A percentile compares a stretch with the other conserved stretches of the same genome.
phyloP scores from a whole-genome alignment of 2,888 invertebrate genomes.

The Diaperis boleti region DNA sequence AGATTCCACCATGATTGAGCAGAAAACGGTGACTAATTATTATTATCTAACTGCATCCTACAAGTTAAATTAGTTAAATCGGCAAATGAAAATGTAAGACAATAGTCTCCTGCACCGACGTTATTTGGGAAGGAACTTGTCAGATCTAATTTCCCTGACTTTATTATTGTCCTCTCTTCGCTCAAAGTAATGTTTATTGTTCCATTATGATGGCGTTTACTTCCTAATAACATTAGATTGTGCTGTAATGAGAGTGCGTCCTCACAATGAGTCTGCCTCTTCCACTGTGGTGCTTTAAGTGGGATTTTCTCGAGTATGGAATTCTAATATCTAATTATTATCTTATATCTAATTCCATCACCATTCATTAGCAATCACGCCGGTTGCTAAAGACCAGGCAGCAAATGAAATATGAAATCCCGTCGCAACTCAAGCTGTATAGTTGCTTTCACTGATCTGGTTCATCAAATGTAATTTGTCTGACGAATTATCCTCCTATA shows the following conservation, averaged over 20 bases:
- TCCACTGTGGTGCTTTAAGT: not conserved
- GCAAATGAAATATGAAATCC: too few relatives aligned
- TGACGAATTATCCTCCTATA: too few relatives aligned
- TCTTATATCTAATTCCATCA: too few relatives aligned
- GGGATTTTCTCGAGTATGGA: not conserved
- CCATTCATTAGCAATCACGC: too few relatives aligned
- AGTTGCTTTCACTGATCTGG: too few relatives aligned
- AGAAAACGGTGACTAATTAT: slow-evolving; percentile 20
- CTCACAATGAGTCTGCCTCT: not conserved
- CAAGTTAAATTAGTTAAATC: too few relatives aligned
- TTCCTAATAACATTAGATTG: slow-evolving; percentile 29
- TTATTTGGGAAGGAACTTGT: slow-evolving; percentile 15
- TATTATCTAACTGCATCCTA: not conserved
- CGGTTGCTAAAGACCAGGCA: too few relatives aligned
- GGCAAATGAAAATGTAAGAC: slow-evolving; percentile 18
- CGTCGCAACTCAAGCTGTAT: too few relatives aligned
- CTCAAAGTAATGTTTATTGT: slow-evolving; percentile 32
- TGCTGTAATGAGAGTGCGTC: slow-evolving; percentile 19
- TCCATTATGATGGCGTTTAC: slow-evolving; percentile 27
- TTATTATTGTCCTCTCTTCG: slow-evolving; percentile 30
- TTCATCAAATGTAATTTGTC: too few relatives aligned
- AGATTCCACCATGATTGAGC: not conserved
- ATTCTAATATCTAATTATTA: too few relatives aligned
- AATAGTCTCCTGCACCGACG: slow-evolving; percentile 9
- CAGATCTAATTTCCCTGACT: slow-evolving; percentile 15